phyloP scores from a whole-genome alignment of 2,113 vertebrate species.

The Pongo abelii region DNA sequence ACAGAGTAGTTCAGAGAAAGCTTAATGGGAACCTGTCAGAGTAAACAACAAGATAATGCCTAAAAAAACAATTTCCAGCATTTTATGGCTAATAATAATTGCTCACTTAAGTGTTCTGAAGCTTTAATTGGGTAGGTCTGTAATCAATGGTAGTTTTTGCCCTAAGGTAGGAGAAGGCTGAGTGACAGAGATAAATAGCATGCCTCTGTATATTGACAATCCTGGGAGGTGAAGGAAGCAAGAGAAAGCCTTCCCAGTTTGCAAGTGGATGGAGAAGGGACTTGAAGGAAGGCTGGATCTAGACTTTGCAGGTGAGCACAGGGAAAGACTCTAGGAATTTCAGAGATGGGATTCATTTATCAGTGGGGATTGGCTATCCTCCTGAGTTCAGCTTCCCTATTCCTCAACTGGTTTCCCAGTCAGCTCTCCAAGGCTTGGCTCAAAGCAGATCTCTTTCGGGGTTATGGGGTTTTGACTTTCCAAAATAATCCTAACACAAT shows the following conservation, averaged over 20 bases:
- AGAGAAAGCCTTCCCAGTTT: neutral
- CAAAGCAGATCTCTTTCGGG: neutral
- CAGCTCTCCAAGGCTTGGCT: neutral
- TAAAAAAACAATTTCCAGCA: slow-evolving; percentile 32
- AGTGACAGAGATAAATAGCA: slow-evolving; percentile 54
- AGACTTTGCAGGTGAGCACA: neutral
- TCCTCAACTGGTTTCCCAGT: neutral
- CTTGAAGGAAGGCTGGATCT: neutral
- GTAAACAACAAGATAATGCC: slow-evolving; percentile 5
- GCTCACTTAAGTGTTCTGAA: slow-evolving; percentile 72
- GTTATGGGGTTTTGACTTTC: neutral
- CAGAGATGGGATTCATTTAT: neutral
- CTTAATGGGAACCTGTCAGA: neutral
- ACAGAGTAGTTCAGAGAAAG: neutral
- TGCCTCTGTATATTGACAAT: neutral
- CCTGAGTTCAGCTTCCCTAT: neutral
- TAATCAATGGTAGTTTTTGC: slow-evolving; percentile 70
- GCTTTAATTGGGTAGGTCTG: slow-evolving; percentile 73
- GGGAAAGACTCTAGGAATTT: neutral
- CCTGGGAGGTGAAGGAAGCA: neutral
- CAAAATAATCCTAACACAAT: neutral
- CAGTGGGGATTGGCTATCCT: neutral
- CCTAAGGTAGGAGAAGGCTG: slow-evolving; percentile 20
- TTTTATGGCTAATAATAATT: slow-evolving; percentile 70
- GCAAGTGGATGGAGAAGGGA: neutral